Evolutionary conservation across 2,797 vertebrate genomes (phyloP), one percentile per base, ranked within the genome.

Genomic region (Remorina albescens): DNA sequence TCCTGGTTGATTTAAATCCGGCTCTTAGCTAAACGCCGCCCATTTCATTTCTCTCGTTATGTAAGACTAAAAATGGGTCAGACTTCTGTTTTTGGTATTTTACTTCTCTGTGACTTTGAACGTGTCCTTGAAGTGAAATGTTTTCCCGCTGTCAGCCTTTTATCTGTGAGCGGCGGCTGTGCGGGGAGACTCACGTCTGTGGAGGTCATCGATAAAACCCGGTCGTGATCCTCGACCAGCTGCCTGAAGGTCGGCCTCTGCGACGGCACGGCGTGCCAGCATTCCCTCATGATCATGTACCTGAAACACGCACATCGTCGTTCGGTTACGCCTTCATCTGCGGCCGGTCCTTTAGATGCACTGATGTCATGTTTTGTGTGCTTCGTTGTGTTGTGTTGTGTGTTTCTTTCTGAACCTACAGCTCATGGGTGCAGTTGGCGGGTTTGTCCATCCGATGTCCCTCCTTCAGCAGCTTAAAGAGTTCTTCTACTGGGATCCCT

Each of bases 401-500:
- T 34, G 32, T 7, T 8, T 7, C 6, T 34, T 34, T 34, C 2
- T 34, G 6, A 15, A 41, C 15, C 83, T 94, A 99, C 98, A 99
- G 93, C 67, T 99, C 98, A 9, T 98, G 97, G 2, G 97, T 99
- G 93, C 98, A 99, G 93, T 98, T 99, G 81, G 97, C 97, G 0
- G 98, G 98, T 82, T 97, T 99, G 94, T 99, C 98, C 98, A 99
- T 99, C 67, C 98, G 96, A 85, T 99, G 98, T 19, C 98, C 98
- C 88, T 99, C 98, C 93, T 98, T 99, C 86, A 99, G 94, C 84
- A 99, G 96, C 88, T 99, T 99, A 89, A 99, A 99, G 55, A 99
- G 96, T 57, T 99, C 98, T 76, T 99, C 98, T 36, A 99, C 98
- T 0, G 98, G 98, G 92, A 99, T 98, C 37, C 98, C 98, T 0